phyloP scores from a whole-genome alignment of 2,888 invertebrate species.

The Ethmia dodecea region DNA sequence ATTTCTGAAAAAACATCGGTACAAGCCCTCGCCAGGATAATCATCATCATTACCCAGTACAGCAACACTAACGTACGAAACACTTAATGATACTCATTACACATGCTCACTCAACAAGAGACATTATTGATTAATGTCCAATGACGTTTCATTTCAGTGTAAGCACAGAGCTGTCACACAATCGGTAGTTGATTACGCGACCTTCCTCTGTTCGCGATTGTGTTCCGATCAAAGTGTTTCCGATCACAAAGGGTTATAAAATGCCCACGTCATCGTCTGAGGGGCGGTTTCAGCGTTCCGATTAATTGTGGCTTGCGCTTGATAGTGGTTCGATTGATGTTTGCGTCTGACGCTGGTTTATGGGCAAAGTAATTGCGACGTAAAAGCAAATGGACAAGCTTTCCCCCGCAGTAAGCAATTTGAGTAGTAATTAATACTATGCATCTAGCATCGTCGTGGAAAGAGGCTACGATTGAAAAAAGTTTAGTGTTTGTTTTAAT shows the following conservation, averaged over 20 bases:
- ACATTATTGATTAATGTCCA: constrained; percentile 27
- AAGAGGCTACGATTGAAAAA: no score
- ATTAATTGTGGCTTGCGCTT: constrained; percentile 50
- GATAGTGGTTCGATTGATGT: constrained; percentile 28
- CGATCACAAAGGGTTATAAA: constrained; percentile 64
- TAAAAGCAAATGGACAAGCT: constrained; percentile 10
- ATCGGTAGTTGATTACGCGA: constrained; percentile 51
- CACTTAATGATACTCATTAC: no score
- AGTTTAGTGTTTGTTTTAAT: no score
- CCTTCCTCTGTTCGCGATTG: constrained; percentile 36
- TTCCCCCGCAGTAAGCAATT: no score
- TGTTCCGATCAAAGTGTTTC: constrained; percentile 60
- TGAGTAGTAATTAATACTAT: no score
- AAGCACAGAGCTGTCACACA: constrained; percentile 36
- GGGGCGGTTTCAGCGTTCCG: constrained; percentile 32
- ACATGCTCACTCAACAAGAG: no score
- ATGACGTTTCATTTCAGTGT: constrained; percentile 32
- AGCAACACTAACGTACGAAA: no score
- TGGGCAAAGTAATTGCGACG: constrained; percentile 3
- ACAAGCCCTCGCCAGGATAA: no score
- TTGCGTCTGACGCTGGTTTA: constrained; percentile 13
- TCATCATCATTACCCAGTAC: no score
- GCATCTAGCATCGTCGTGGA: no score
- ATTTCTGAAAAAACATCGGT: no score
- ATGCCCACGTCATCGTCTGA: constrained; percentile 45